Evolutionary conservation across 2,113 vertebrate genomes (phyloP), one percentile per base, ranked within the genome.

Genomic region (Sakesphorus luctuosus): DNA sequence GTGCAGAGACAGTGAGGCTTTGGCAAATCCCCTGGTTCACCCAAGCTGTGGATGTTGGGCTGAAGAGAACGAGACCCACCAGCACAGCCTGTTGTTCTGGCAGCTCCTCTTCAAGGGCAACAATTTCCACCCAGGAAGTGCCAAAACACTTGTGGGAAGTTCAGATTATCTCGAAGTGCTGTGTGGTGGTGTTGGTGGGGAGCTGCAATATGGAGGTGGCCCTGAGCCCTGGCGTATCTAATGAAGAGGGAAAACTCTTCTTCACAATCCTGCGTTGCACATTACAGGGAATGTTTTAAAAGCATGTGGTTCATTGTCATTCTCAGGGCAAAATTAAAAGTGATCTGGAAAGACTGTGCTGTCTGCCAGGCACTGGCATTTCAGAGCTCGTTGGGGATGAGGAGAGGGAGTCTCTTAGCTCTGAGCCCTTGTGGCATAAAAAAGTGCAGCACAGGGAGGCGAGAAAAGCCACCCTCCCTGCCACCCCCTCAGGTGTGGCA

Each of bases 261-360:
- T 33, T 56, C n/a, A 50, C 50, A 52, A 36, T 61, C 44, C 76
- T 49, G 38, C 0, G 0, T 56, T 71, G 31, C 20, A 69, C 8
- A 2, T 88, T 61, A 58, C 61, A 35, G 75, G 53, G 35, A 81
- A 65, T 31, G 13, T 59, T 92, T 94, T 65, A 44, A 56, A 78
- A 80, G 36, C 4, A 0, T 7, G 5, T 3, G 4, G 17, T 53
- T 90, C 6, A 0, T 58, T 89, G 88, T 84, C 73, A 59, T 82
- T 93, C 53, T 58, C 81, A 93, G 61, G 25, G 71, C 61, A 66
- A 65, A 86, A 87, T 82, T 72, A 74, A 92, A 86, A 92, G 49
- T 0, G 0, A 24, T 77, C 28, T 5, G 1, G 61, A 81, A 77
- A 63, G 58, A 53, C 19, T 47, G 52, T 7, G 3, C 36, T 89